Evolutionary conservation across 2,113 vertebrate species (phyloP).

Genomic region (Nibea coibor): DNA sequence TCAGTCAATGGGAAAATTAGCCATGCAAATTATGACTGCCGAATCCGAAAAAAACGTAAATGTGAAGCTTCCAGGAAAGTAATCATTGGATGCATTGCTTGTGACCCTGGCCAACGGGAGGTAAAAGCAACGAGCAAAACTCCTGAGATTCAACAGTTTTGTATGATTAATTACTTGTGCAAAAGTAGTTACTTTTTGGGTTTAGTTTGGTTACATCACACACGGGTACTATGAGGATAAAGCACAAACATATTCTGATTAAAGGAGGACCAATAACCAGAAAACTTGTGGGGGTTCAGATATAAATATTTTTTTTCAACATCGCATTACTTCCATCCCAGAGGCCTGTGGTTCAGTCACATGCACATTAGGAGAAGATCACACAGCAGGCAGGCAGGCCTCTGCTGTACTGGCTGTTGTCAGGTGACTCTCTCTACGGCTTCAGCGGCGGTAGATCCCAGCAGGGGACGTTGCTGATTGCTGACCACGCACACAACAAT

Average conservation of each 20-base stretch:
- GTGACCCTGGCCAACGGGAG: conserved; percentile 4
- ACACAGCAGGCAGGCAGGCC: conserved; percentile 71
- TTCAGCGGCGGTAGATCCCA: conserved; percentile 69
- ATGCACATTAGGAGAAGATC: conserved; percentile 73
- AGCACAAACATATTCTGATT: conserved; percentile 57
- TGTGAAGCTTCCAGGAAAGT: conserved; percentile 28
- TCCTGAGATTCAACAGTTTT: conserved; percentile 35
- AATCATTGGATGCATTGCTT: conserved; percentile 17
- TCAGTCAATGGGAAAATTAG: conserved; percentile 23
- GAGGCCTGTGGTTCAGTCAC: conserved; percentile 57
- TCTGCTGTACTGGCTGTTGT: conserved; percentile 67
- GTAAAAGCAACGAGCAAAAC: conserved; percentile 23
- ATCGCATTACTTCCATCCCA: conserved; percentile 55
- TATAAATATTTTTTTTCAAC: conserved; percentile 38
- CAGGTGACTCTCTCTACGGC: conserved; percentile 77
- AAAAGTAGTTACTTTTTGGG: conserved; percentile 49
- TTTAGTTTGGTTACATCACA: conserved; percentile 47
- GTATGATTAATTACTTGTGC: conserved; percentile 39
- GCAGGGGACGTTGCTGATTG: conserved; percentile 80
- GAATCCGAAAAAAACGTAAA: conserved; percentile 39
- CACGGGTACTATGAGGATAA: conserved; percentile 42
- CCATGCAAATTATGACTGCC: conserved; percentile 25
- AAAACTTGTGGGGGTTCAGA: conserved; percentile 50
- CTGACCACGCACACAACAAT: conserved; percentile 80
- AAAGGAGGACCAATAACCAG: conserved; percentile 66